Evolutionary conservation across 2,888 invertebrate species (phyloP).

Genomic region (Vanessa cardui): DNA sequence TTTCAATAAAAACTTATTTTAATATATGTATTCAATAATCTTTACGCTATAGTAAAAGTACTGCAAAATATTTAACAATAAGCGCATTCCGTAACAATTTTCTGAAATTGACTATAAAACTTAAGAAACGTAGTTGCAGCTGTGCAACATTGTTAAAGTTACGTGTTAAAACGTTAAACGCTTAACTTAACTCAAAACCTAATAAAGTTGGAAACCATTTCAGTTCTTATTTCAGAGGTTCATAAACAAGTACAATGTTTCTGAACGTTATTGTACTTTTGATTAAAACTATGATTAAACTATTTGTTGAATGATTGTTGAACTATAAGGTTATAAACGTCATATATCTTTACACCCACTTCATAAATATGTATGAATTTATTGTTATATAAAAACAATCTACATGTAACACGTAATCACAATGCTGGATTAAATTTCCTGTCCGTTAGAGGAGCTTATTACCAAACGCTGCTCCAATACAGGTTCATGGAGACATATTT

Average conservation of each 20-base stretch:
- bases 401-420: no score
- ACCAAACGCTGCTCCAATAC: no score
- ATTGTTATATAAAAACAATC: no score
- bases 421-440: no score
- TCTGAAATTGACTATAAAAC: slow-evolving; percentile 9
- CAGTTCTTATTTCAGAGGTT: slow-evolving; percentile 25
- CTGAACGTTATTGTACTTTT: slow-evolving; percentile 14
- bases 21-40: no score
- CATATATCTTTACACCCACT: no score
- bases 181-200: slow-evolving; percentile 27
- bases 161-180: slow-evolving; percentile 28
- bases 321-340: no score
- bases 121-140: slow-evolving; percentile 12
- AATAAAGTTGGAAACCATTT: slow-evolving; percentile 28
- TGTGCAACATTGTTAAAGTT: slow-evolving; percentile 16
- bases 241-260: slow-evolving; percentile 23
- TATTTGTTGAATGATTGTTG: no score
- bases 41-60: background rate
- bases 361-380: no score
- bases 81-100: slow-evolving; percentile 4
- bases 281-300: slow-evolving; percentile 2
- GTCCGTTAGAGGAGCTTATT: no score
- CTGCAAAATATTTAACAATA: slow-evolving; percentile 1
- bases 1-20: no score
- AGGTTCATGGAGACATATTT: no score